Base-by-base conservation (phyloP, 2,888 invertebrate species). In the Volucella zonaria region DNA sequence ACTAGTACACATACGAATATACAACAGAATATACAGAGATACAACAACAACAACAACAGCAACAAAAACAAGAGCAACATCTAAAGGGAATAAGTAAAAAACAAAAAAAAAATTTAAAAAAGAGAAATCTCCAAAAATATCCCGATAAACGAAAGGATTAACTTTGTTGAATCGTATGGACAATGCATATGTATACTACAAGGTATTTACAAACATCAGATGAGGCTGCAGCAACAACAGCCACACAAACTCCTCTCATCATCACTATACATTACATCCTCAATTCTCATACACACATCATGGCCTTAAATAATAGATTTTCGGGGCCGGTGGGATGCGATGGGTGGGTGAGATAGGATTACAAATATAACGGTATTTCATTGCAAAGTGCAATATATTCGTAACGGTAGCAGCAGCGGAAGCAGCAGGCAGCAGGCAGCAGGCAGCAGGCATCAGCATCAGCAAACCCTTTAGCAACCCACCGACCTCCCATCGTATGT, bases 151-250 rank as follows among this genome's bases (percentile, higher is more conserved):
- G 71, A 66, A 82, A 81, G 85, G 81, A 81, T 85, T 81, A 81
- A 76, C 80, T 81, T 85, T 85, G 77, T 85, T 85, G 80, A 89
- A 89, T 91, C 91, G 90, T 91, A 91, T 91, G 91, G 91, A 91
- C 91, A 91, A 91, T 91, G 91, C 91, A 89, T 91, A 91, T 90
- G 91, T 91, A 89, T 91, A 91, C 91, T 91, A 91, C 90, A 91
- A 91, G 91, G 91, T 91, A 91, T 83, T 83, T 68, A 82, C 76
- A 67, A 76, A 86, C 75, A 83, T 31, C 31, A 31, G 31, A 31
- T 6, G 6, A 31, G 31, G 61, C 61, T 49, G 58, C 78, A 76
- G 76, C 83, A 77, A 56, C 82, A 78, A 70, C 47, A 66, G 66
- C 75, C 75, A 62, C 78, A 82, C 62, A 86, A 58, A 66, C 68